Evolutionary conservation across 1,140 invertebrate species (phyloP), one percentile per base, ranked within the genome.

Genomic region (Frieseomelitta varia): DNA sequence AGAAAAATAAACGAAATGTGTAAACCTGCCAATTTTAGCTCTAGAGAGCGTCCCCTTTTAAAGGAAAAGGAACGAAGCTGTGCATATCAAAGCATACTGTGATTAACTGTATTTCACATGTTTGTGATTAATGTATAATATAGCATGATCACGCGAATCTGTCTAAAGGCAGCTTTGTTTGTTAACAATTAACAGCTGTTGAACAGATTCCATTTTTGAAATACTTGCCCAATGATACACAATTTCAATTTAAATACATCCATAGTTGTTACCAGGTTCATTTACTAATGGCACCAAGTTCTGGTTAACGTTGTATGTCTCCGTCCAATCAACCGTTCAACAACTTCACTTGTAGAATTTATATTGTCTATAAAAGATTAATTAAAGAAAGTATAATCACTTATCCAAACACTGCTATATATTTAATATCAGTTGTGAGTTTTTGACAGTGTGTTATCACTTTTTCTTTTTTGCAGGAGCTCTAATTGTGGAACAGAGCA

Each of bases 401-500:
- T 19, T 67, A 15, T 67, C 19, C 63, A 27, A 27, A 19, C 19
- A 21, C 30, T 67, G 1, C 3, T 34, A 12, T 21, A 12, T 21
- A 19, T 21, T 67, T 67, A 21, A 10, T 19, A 67, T 67, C 19
- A 34, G 3, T 34, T 10, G 21, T 67, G 8, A 67, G 2, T 67
- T 67, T 67, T 67, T 34, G 1, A 67, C 19, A 21, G 3, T 67
- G 17, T 34, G 1, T 19, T 67, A 47, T 67, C 10, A 21, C 4
- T 67, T 4, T 24, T 21, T 34, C 19, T n/a, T 58, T 30, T 82
- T 93, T 93, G 27, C 90, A 93, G 93, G 91, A 92, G 61, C 91
- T 91, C 61, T 89, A 69, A 92, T 85, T 91, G 39, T 39, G 91
- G 86, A 90, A 91, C 77, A 87, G 85, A 90, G 85, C 88, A 81